A percentile compares a stretch with the other conserved stretches of the same genome.
Conservation (phyloP, 2,113 vertebrate genomes). For the Sus scrofa region T2T-Sscrofa CM000818.6:47583501-47584000, state of each 20-base stretch:
- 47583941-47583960: conserved; percentile 20
- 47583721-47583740: conserved; percentile 52
- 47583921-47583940: conserved; percentile 47
- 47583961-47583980: conserved; percentile 16
- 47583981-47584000: conserved; percentile 28
- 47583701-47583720: conserved; percentile 1
- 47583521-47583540: conserved; percentile 16
- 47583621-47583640: conserved; percentile 28
- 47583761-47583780: background rate
- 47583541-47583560: background rate
- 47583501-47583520: background rate
- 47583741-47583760: conserved; percentile 14
- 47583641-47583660: conserved; percentile 38
- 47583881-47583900: conserved; percentile 29
- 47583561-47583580: background rate
- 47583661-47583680: background rate
- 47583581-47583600: background rate
- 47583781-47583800: background rate
- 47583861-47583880: conserved; percentile 12
- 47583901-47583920: conserved; percentile 40
- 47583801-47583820: background rate
- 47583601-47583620: background rate
- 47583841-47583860: conserved; percentile 38
- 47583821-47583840: conserved; percentile 22
- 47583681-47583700: background rate